Evolutionary conservation across 2,797 vertebrate species (phyloP).

Genomic region (Sebastes alutus): DNA sequence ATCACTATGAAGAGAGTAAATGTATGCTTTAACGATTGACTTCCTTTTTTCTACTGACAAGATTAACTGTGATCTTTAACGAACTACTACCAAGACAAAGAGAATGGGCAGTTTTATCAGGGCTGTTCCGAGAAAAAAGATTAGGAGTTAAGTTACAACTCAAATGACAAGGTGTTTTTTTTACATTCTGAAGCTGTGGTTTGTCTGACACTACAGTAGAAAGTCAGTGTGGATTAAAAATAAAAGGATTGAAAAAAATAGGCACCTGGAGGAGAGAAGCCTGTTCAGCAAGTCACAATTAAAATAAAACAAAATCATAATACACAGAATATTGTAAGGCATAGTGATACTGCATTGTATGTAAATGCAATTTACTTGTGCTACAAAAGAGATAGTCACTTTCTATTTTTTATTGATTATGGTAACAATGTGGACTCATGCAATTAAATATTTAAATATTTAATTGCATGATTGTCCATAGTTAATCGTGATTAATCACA

Average conservation of each 20-base stretch:
- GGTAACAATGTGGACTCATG: background rate
- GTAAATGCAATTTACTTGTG: background rate
- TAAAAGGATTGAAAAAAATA: background rate
- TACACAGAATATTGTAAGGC: background rate
- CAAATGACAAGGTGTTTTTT: background rate
- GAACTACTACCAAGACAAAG: conserved; percentile 11
- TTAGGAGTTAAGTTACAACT: background rate
- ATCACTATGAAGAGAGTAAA: background rate
- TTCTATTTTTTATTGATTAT: background rate
- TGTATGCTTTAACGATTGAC: background rate
- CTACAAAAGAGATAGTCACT: background rate
- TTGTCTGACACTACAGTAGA: background rate
- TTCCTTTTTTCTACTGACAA: conserved; percentile 38
- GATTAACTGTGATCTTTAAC: conserved; percentile 12
- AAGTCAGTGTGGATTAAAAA: background rate
- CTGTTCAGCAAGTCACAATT: background rate
- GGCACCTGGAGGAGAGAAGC: background rate
- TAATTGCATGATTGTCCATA: too few species aligned
- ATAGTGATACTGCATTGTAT: background rate
- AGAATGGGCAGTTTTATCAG: background rate
- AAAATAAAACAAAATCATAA: background rate
- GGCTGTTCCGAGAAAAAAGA: background rate
- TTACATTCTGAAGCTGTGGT: background rate
- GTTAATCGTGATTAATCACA: too few species aligned
- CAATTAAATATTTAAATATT: too few species aligned